A percentile compares a stretch with the other conserved stretches of the same genome.
phyloP scores from a whole-genome alignment of 2,797 vertebrate genomes.

The Rhinogobio ventralis region DNA sequence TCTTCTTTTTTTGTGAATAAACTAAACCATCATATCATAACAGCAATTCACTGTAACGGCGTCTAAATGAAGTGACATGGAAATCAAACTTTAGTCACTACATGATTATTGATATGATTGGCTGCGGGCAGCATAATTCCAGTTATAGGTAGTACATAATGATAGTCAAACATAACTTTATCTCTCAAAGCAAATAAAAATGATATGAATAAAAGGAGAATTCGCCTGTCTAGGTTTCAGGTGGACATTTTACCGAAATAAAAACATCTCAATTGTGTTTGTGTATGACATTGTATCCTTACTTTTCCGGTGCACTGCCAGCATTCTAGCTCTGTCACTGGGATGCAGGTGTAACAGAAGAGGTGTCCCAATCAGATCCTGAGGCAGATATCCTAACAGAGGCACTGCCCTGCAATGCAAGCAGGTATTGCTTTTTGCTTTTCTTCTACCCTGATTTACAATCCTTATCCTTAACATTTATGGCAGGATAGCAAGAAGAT shows the following conservation, averaged over 20 bases:
- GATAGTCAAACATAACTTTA: not conserved
- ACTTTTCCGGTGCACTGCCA: slow-evolving; percentile 94
- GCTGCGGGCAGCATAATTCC: not conserved
- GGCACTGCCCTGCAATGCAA: slow-evolving; percentile 85
- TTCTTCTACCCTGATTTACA: not conserved
- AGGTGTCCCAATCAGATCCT: slow-evolving; percentile 91
- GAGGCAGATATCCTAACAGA: slow-evolving; percentile 92
- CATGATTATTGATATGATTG: not conserved
- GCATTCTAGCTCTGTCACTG: slow-evolving; percentile 89
- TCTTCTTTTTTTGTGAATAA: not conserved
- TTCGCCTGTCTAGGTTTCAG: not conserved
- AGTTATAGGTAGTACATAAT: not conserved
- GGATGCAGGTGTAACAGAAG: slow-evolving; percentile 91
- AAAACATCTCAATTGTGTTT: not conserved
- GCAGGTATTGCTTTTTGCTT: slow-evolving; percentile 16
- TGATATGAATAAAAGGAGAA: not conserved
- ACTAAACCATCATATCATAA: not conserved
- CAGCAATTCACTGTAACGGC: not conserved
- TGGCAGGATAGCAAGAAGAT: not conserved
- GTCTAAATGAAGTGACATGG: not conserved
- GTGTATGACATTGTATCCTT: slow-evolving; percentile 65
- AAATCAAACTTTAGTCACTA: not conserved
- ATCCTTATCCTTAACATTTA: not conserved
- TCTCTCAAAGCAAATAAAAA: not conserved
- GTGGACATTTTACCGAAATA: not conserved